Percentiles rank a stretch among this genome's conserved stretches.
Conservation (phyloP, 2,113 vertebrate genomes). For the Rallus limicola region DNA sequence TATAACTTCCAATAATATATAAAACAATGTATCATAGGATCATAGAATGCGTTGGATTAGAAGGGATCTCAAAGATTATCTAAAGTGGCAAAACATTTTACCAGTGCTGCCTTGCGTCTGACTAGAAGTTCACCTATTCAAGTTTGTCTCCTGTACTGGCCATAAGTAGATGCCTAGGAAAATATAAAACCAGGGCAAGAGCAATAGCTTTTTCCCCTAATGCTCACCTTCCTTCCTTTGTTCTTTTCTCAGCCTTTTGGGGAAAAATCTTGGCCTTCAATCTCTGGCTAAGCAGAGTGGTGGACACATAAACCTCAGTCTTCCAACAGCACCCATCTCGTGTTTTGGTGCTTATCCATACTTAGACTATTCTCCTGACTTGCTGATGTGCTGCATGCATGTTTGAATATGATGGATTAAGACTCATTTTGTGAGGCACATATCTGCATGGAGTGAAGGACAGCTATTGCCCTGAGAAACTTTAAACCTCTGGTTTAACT, state of each 20-base stretch:
- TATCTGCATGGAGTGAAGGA: not conserved
- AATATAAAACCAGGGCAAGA: not conserved
- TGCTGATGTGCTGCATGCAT: not conserved
- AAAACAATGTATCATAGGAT: not conserved
- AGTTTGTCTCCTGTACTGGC: not conserved
- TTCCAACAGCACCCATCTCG: not conserved
- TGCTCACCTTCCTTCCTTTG: not conserved
- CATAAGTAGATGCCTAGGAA: not conserved
- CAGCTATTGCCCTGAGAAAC: not conserved
- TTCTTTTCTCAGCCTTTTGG: not conserved
- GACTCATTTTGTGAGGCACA: not conserved
- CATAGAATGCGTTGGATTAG: too few species aligned
- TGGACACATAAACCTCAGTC: constrained; percentile 1
- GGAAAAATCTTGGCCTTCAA: not conserved
- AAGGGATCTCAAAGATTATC: too few species aligned
- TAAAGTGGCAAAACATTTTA: not conserved
- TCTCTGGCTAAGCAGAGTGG: constrained; percentile 20
- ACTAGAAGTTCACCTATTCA: not conserved
- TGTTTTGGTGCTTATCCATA: not conserved
- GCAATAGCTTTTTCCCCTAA: not conserved
- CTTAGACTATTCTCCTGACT: not conserved
- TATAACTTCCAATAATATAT: not conserved
- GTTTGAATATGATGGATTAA: not conserved
- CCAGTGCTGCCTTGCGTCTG: not conserved
- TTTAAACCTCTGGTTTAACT: constrained; percentile 10